Evolutionary conservation across 53 echinoderm and acorn worm species (phyloP).

Genomic region (Stichopus horrens): DNA sequence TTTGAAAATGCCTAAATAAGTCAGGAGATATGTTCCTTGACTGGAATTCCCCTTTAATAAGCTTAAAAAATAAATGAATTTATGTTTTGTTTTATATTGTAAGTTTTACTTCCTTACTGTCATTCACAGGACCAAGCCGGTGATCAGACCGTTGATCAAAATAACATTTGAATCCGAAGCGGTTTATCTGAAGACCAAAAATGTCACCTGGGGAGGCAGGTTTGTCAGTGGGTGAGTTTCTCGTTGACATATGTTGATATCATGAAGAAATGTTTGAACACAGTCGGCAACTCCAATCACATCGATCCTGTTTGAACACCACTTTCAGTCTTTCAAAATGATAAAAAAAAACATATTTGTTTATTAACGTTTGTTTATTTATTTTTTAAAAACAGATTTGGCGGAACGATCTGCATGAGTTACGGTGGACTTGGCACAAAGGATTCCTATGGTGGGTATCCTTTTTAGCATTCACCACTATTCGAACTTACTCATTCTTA

Average conservation of each 20-base stretch:
- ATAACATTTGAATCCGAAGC: not conserved
- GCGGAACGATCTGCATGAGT: not conserved
- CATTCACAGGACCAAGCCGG: slow-evolving; percentile 8
- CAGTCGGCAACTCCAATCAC: no score
- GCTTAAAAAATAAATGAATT: not conserved
- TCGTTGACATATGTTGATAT: no score
- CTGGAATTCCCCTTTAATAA: no score
- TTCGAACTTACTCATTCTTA: no score
- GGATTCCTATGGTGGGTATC: slow-evolving; percentile 6
- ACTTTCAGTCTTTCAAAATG: no score
- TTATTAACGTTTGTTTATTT: not conserved
- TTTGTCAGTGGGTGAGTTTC: not conserved
- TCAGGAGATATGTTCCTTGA: no score
- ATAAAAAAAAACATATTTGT: no score
- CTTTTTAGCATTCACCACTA: not conserved
- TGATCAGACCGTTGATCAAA: slow-evolving; percentile 2
- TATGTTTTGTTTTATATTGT: not conserved
- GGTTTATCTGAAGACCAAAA: not conserved
- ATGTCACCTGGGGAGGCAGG: not conserved
- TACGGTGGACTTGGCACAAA: slow-evolving; percentile 10
- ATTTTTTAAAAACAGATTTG: not conserved
- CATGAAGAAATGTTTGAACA: no score
- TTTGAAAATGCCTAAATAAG: no score
- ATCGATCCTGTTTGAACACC: no score
- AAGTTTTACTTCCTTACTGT: not conserved